Evolutionary conservation across 1,140 invertebrate species (phyloP).

Genomic region (Varroa destructor): DNA sequence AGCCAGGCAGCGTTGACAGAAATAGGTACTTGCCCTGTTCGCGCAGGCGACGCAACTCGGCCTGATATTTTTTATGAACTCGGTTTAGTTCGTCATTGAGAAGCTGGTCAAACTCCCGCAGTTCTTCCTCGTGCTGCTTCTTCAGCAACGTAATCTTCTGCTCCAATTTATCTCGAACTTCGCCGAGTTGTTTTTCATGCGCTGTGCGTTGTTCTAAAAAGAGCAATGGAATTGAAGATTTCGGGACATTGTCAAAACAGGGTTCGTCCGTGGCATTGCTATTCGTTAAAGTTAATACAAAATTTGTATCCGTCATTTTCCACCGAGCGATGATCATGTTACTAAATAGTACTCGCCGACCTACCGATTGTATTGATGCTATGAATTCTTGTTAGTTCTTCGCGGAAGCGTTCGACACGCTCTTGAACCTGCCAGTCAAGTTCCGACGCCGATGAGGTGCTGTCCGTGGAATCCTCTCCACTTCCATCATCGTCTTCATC

Average conservation of each 20-base stretch:
- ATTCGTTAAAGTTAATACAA: no score
- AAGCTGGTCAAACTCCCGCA: conserved; percentile 23
- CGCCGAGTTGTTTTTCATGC: not conserved
- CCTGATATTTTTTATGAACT: conserved; percentile 18
- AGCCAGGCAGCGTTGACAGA: no score
- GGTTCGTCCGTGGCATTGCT: no score
- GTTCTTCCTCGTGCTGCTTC: conserved; percentile 22
- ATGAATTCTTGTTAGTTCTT: conserved; percentile 15
- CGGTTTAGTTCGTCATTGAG: conserved; percentile 24
- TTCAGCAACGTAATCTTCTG: conserved; percentile 20
- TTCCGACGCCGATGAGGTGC: conserved; percentile 5
- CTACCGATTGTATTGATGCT: conserved; percentile 21
- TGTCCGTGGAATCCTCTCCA: not conserved
- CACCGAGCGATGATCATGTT: no score
- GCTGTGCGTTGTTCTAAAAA: conserved; percentile 7
- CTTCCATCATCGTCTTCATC: not conserved
- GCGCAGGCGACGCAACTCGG: conserved; percentile 2
- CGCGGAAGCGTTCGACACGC: conserved; percentile 23
- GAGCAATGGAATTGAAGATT: not conserved
- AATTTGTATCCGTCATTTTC: no score
- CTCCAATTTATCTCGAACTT: conserved; percentile 24
- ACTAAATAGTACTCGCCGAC: no score
- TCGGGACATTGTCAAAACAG: no score
- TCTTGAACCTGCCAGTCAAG: conserved; percentile 27
- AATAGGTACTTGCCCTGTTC: not conserved